Evolutionary conservation across 1,140 invertebrate species (phyloP).

Genomic region (Heliconius melpomene): DNA sequence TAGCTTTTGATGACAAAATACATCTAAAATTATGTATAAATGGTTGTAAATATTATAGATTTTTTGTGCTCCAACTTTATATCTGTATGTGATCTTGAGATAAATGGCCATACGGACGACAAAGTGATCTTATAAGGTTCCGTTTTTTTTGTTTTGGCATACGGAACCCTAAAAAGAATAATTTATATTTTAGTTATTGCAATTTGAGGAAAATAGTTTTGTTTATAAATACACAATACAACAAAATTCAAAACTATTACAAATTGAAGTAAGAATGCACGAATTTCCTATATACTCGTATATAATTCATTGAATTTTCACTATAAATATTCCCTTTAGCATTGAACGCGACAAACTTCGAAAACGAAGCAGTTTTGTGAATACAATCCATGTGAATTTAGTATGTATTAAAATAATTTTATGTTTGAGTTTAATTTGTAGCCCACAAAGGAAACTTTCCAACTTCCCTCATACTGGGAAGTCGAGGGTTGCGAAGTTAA

Average conservation of each 20-base stretch:
- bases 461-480: slow-evolving; percentile 12
- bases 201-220: neutral
- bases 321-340: slow-evolving; percentile 25
- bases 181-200: too few relatives aligned
- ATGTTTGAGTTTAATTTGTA: slow-evolving; percentile 20
- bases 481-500: slow-evolving; percentile 6
- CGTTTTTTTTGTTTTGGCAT: too few relatives aligned
- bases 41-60: too few relatives aligned
- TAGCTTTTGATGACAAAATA: too few relatives aligned
- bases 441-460: slow-evolving; percentile 14
- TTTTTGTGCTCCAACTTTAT: too few relatives aligned
- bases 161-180: too few relatives aligned
- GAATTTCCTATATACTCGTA: neutral
- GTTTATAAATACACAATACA: neutral
- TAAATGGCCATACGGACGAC: too few relatives aligned
- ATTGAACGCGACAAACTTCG: slow-evolving; percentile 28
- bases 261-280: slow-evolving; percentile 20
- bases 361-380: slow-evolving; percentile 20
- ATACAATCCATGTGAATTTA: slow-evolving; percentile 19
- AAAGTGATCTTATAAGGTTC: too few relatives aligned
- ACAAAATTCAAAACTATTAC: slow-evolving; percentile 13
- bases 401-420: slow-evolving; percentile 26
- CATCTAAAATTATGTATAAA: too few relatives aligned
- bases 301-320: slow-evolving; percentile 17
- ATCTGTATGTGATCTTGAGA: too few relatives aligned